These are phyloP conservation scores for Drosophila mulleri DNA, from an alignment of 2,888 invertebrate genomes.

Conservation along the genomic window DNA sequence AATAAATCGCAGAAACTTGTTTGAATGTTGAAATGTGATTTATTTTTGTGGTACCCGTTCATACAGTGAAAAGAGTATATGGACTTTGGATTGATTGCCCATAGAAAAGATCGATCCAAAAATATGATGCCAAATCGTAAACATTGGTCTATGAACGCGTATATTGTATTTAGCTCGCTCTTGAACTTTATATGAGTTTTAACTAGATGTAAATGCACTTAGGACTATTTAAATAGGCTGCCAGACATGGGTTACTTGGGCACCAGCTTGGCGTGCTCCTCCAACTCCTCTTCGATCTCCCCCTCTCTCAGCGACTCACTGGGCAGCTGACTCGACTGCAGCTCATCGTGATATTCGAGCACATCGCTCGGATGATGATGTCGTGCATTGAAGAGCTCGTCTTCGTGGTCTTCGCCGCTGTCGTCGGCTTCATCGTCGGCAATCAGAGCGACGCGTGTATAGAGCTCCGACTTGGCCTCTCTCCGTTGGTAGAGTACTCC, in stretches of 20 bases:
- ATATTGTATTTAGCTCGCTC: background rate
- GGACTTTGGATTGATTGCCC: background rate
- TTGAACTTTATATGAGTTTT: background rate
- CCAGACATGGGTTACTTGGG: background rate
- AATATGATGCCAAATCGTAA: background rate
- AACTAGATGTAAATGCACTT: constrained; percentile 13
- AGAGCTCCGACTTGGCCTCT: constrained; percentile 50
- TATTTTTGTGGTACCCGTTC: background rate
- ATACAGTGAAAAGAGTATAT: constrained; percentile 5
- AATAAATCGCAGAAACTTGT: constrained; percentile 39
- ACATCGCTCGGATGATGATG: constrained; percentile 11
- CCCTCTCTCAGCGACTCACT: constrained; percentile 9
- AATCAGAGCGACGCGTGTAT: constrained; percentile 77
- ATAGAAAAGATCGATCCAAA: background rate
- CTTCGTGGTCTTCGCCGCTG: constrained; percentile 59
- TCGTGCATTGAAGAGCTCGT: constrained; percentile 51
- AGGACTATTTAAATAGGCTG: constrained; percentile 7
- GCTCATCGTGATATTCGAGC: constrained; percentile 60
- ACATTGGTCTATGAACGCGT: background rate
- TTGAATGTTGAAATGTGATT: constrained; percentile 1
- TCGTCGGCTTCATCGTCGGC: constrained; percentile 49
- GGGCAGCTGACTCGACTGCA: constrained; percentile 6
- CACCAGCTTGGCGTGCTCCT: constrained; percentile 25
- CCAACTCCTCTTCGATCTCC: background rate
- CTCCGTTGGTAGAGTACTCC: constrained; percentile 49